Evolutionary conservation across 2,888 invertebrate species (phyloP), one percentile per base, ranked within the genome.

Genomic region (Microctonus hyperodae): DNA sequence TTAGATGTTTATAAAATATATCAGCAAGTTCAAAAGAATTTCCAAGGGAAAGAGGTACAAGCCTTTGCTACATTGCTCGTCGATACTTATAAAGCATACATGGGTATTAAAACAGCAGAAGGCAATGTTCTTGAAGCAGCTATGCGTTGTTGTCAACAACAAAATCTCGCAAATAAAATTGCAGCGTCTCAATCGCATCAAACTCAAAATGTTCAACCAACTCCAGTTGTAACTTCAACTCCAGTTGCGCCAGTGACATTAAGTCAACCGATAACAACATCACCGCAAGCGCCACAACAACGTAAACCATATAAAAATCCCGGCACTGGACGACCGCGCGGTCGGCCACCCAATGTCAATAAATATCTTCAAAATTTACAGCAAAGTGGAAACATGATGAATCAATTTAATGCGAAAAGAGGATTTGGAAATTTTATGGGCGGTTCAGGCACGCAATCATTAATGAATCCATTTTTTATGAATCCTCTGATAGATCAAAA

Each of bases 81-180:
- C 3, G 93, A 94, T 55, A 89, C 90, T 2, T 94, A 92, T 76
- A 91, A 90, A 79, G 85, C 89, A 48, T 88, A 89, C 33, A 87
- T 86, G 44, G 86, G 87, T 25, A 88, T 88, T 59, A 88, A 89
- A 75, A 78, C 84, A 55, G 85, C 88, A 10, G 91, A 91, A 73
- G 90, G 87, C 66, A 91, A 90, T 77, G 83, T 89, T 10, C 84
- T 90, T 5, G 92, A 92, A 74, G 82, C 90, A 40, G 92, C 91
- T 57, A 86, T 90, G 72, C 92, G 91, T 79, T 90, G 90, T 75
- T 92, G 92, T 76, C 88, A 90, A 71, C 89, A 89, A 74, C 85
- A 89, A 71, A 87, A 88, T 65, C 85, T 87, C 23, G 84, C 86
- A 0, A 86, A 89, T 68, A 91, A 89, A 79, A 86, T 88, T 64